Evolutionary conservation across 2,797 vertebrate genomes (phyloP).

Genomic region (Oreonectes daqikongensis): DNA sequence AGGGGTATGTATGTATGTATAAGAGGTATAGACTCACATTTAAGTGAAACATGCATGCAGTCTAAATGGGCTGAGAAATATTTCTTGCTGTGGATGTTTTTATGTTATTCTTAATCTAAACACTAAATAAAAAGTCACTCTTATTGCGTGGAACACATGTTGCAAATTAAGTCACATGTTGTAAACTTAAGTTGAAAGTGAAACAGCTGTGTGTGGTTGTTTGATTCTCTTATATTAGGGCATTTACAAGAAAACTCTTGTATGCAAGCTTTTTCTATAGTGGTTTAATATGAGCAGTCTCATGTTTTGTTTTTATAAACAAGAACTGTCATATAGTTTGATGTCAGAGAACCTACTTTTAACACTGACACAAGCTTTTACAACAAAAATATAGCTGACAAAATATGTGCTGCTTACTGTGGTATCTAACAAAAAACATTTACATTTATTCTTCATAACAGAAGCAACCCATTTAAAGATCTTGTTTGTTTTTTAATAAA

Average conservation of each 20-base stretch:
- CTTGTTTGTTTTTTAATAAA: too few relatives aligned
- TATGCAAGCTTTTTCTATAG: not conserved
- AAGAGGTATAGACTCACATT: not conserved
- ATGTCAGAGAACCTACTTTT: not conserved
- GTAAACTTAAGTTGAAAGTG: constrained; percentile 34
- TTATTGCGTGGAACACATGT: constrained; percentile 20
- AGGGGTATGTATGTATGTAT: constrained; percentile 6
- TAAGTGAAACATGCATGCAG: constrained; percentile 35
- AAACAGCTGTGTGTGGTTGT: constrained; percentile 41
- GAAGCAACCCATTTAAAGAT: too few relatives aligned
- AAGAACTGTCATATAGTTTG: not conserved
- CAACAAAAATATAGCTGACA: not conserved
- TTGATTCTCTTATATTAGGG: not conserved
- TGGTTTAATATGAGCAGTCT: not conserved
- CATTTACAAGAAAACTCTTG: constrained; percentile 17
- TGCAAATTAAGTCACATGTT: constrained; percentile 43
- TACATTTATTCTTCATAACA: too few relatives aligned
- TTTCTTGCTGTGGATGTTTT: constrained; percentile 9
- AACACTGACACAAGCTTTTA: not conserved
- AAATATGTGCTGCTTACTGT: too few relatives aligned
- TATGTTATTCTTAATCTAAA: constrained; percentile 31
- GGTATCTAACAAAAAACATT: too few relatives aligned
- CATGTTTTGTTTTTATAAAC: not conserved
- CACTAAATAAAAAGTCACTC: constrained; percentile 19
- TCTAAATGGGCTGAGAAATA: not conserved